A percentile compares a stretch with the other conserved stretches of the same genome.
Evolutionary conservation across 2,888 invertebrate species (phyloP).

Genomic region (Gonocerus acuteangulatus): DNA sequence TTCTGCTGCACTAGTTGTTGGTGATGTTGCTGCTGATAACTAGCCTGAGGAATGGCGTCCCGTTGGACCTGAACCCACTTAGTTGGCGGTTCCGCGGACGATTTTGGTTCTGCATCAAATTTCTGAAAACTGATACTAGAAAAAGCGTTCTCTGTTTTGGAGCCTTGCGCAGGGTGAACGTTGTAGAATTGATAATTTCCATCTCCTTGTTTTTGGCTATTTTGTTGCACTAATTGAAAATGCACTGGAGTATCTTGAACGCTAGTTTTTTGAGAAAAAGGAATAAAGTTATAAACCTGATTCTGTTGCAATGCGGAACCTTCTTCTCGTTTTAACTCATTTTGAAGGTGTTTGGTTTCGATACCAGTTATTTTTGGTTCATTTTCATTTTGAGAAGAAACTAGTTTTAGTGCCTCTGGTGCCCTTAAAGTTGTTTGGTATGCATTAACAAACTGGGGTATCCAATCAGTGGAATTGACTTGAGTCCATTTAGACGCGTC

Average conservation of each 20-base stretch:
- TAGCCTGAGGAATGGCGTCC: background rate
- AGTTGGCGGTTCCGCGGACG: background rate
- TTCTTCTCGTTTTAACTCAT: background rate
- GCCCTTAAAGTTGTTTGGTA: background rate
- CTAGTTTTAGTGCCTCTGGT: background rate
- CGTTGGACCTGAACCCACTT: background rate
- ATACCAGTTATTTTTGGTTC: background rate
- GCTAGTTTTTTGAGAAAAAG: background rate
- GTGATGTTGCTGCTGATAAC: background rate
- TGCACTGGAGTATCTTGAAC: background rate
- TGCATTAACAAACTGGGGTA: background rate
- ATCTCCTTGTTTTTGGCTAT: background rate
- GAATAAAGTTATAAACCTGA: background rate
- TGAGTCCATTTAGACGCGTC: background rate
- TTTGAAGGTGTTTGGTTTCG: background rate
- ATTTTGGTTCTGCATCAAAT: background rate
- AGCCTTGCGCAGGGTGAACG: background rate
- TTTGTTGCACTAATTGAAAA: background rate
- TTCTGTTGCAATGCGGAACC: background rate
- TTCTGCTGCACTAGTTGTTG: background rate
- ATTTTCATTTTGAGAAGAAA: background rate
- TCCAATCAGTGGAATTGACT: background rate
- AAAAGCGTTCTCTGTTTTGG: background rate
- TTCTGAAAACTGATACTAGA: background rate
- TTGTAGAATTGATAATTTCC: conserved; percentile 1